phyloP scores from a whole-genome alignment of 64 coral and sea anemone species.

The Actinia tenebrosa region DNA sequence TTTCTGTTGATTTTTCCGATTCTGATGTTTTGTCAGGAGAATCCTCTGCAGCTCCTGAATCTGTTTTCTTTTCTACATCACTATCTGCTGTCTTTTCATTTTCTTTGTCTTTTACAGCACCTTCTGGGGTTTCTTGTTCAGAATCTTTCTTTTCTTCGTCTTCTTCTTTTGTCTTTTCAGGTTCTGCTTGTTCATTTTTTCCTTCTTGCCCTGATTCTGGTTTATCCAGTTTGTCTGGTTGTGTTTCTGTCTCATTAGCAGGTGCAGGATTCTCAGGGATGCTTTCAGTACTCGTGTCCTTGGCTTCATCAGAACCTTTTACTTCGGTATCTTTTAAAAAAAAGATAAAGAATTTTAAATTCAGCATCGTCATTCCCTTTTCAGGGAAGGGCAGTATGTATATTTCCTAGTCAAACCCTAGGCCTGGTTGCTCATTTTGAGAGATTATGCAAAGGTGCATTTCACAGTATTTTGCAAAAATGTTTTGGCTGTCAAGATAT shows the following conservation, averaged over 20 bases:
- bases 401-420: neutral
- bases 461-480: no score
- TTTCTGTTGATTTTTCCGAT: constrained; percentile 3
- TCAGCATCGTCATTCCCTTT: no score
- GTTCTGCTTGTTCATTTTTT: neutral
- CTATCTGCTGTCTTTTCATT: constrained; percentile 1
- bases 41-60: constrained; percentile 4
- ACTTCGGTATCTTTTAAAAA: neutral
- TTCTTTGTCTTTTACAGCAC: neutral
- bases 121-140: neutral
- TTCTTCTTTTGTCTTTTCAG: neutral
- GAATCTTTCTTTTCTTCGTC: neutral
- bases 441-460: no score
- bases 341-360: neutral
- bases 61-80: constrained; percentile 27
- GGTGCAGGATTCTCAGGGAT: no score
- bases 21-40: neutral
- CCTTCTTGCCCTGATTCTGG: neutral
- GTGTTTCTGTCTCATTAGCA: neutral
- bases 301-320: no score
- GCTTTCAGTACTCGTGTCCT: neutral
- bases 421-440: neutral
- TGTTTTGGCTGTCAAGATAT: no score
- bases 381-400: no score
- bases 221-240: neutral